phyloP scores from a whole-genome alignment of 1,140 invertebrate genomes.

The Drosophila quadrilineata region DNA sequence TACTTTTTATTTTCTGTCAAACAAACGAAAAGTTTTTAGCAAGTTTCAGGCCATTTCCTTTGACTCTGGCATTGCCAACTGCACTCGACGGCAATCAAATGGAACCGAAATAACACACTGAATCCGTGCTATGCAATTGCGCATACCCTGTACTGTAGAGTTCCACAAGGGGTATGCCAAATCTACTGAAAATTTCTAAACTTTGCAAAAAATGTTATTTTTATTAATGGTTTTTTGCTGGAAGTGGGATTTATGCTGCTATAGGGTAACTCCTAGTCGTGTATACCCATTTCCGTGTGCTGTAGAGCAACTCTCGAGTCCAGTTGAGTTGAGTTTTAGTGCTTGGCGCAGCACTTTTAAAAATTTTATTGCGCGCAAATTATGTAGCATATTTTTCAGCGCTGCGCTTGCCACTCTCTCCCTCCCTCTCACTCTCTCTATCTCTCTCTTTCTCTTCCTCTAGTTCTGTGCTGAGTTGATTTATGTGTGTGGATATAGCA shows the following conservation, averaged over 20 bases:
- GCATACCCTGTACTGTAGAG: no score
- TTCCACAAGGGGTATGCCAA: no score
- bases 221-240: no score
- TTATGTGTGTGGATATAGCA: no score
- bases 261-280: no score
- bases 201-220: no score
- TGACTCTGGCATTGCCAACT: constrained; percentile 33
- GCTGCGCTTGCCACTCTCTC: not conserved
- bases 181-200: no score
- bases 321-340: constrained; percentile 37
- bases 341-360: constrained; percentile 64
- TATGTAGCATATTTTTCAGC: constrained; percentile 68
- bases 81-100: constrained; percentile 64
- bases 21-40: constrained; percentile 48
- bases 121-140: no score
- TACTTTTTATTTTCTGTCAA: no score
- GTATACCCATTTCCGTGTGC: no score
- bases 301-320: constrained; percentile 35
- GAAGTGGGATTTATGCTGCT: no score
- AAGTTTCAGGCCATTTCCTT: constrained; percentile 28
- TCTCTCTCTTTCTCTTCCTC: not conserved
- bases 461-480: constrained; percentile 36
- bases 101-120: constrained; percentile 46
- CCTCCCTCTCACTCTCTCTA: not conserved
- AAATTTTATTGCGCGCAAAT: constrained; percentile 74